phyloP scores from a whole-genome alignment of 2,888 invertebrate species.

The Heliconius hortense region DNA sequence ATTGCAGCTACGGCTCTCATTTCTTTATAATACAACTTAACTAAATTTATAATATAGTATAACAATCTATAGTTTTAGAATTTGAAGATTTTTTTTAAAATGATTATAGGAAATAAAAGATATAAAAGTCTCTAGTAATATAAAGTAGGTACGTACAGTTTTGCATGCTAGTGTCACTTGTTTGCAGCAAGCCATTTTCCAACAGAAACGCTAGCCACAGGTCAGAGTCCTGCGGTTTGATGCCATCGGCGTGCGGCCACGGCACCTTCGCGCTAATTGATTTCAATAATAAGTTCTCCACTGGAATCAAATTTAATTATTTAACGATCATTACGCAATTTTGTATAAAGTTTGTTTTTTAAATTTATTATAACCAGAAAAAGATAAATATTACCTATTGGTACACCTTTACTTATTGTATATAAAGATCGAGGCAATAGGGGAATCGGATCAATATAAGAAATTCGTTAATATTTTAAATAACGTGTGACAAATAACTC shows the following conservation, averaged over 20 bases:
- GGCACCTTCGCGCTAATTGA: conserved; percentile 60
- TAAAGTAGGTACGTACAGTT: conserved; percentile 37
- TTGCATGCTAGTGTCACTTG: conserved; percentile 49
- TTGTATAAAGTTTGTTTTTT: background rate
- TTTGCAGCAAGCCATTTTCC: conserved; percentile 59
- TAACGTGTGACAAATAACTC: too few relatives aligned
- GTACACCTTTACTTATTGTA: too few relatives aligned
- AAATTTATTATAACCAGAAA: background rate
- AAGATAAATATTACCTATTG: too few relatives aligned
- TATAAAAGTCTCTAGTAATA: background rate
- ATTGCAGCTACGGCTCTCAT: background rate
- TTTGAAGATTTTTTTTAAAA: too few relatives aligned
- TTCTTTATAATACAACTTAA: background rate
- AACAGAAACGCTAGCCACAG: conserved; percentile 71
- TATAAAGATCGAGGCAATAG: too few relatives aligned
- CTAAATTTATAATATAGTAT: background rate
- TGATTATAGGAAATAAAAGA: background rate
- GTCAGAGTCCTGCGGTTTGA: conserved; percentile 57
- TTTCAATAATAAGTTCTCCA: conserved; percentile 43
- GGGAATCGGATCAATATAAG: too few relatives aligned
- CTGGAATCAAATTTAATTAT: conserved; percentile 39
- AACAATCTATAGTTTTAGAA: background rate
- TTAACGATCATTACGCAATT: background rate
- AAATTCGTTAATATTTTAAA: too few relatives aligned
- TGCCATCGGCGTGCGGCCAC: conserved; percentile 44